Evolutionary conservation across 2,113 vertebrate species (phyloP).

Genomic region (Gadus chalcogrammus): DNA sequence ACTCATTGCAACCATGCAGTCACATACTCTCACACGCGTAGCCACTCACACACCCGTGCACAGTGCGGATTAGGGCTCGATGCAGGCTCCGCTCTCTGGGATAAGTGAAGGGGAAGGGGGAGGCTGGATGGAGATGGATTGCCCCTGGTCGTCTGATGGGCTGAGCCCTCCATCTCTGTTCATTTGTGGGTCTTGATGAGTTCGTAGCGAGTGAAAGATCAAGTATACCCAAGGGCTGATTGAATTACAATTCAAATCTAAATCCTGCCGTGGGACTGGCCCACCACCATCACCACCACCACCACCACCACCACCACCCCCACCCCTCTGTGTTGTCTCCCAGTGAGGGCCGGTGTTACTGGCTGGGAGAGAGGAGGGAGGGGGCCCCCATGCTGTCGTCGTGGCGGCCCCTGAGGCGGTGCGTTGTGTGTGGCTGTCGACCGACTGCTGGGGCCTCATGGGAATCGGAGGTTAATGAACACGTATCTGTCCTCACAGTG

Average conservation of each 20-base stretch:
- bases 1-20: too few species aligned
- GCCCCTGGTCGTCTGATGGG: conserved; percentile 11
- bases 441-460: too few species aligned
- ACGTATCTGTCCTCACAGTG: too few species aligned
- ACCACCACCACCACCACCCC: conserved; percentile 7
- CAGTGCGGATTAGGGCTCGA: conserved; percentile 31
- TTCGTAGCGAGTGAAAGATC: conserved; percentile 51
- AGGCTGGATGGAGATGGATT: conserved; percentile 36
- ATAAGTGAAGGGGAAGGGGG: conserved; percentile 12
- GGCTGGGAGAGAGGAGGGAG: conserved; percentile 12
- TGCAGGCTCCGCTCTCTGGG: conserved; percentile 23
- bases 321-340: conserved; percentile 18
- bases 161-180: conserved; percentile 18
- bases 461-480: too few species aligned
- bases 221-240: conserved; percentile 43
- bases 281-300: conserved; percentile 23
- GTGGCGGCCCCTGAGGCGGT: background rate
- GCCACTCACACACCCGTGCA: background rate
- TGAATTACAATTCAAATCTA: conserved; percentile 46
- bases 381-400: background rate
- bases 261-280: conserved; percentile 25
- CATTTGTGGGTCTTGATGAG: conserved; percentile 52
- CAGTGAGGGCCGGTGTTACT: background rate
- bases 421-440: too few species aligned
- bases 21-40: too few species aligned